Evolutionary conservation across 1,140 invertebrate genomes (phyloP).

Genomic region (Drosophila kohkoa): DNA sequence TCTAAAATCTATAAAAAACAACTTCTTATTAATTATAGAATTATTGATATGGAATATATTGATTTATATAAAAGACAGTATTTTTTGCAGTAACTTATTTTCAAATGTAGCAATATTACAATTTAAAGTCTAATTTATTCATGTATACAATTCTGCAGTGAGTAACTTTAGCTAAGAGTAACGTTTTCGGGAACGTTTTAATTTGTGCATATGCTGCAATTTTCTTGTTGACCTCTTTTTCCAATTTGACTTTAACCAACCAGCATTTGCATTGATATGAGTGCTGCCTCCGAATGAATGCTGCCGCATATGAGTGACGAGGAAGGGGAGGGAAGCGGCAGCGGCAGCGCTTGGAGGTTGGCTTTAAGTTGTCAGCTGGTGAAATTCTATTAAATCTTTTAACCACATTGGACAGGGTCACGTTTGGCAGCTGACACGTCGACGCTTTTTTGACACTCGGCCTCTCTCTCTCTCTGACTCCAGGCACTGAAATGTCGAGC

Average conservation of each 20-base stretch:
- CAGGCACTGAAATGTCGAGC: slow-evolving; percentile 12
- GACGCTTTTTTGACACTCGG: slow-evolving; percentile 61
- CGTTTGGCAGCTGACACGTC: slow-evolving; percentile 66
- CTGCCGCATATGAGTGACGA: background rate
- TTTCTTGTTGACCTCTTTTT: slow-evolving; percentile 4
- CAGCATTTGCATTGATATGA: slow-evolving; percentile 23
- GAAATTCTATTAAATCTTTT: slow-evolving; percentile 59
- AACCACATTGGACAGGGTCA: slow-evolving; percentile 76
- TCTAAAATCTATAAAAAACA: too few relatives aligned
- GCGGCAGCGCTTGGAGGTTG: background rate
- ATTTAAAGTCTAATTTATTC: too few relatives aligned
- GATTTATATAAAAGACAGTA: too few relatives aligned
- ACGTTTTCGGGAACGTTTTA: background rate
- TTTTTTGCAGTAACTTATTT: too few relatives aligned
- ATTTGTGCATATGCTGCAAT: slow-evolving; percentile 7
- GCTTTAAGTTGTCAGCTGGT: slow-evolving; percentile 20
- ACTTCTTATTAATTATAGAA: too few relatives aligned
- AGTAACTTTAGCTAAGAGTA: background rate
- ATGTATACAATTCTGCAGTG: background rate
- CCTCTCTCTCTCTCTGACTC: slow-evolving; percentile 3
- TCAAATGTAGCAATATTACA: too few relatives aligned
- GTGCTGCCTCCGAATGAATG: background rate
- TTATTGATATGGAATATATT: too few relatives aligned
- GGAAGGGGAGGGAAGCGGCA: background rate
- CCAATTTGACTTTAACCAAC: slow-evolving; percentile 17